Conservation (phyloP, 2,888 invertebrate genomes). For the Leptura quadrifasciata region DNA sequence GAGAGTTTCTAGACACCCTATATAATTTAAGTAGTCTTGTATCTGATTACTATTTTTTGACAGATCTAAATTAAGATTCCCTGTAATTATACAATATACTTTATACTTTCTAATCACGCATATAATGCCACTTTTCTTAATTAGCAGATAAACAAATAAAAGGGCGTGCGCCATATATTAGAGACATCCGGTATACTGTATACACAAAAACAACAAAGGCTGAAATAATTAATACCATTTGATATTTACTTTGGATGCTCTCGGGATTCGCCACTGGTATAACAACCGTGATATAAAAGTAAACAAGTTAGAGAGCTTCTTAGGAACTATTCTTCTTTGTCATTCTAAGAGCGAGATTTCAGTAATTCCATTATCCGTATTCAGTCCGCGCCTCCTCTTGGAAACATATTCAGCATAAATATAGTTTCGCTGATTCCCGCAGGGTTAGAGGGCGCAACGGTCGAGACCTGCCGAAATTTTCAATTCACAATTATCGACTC, state of each 20-base stretch:
- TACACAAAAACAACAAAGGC: background rate
- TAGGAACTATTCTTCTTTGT: slow-evolving; percentile 67
- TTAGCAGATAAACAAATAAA: no score
- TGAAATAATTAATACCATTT: slow-evolving; percentile 1
- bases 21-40: no score
- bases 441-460: slow-evolving; percentile 64
- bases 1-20: no score
- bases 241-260: slow-evolving; percentile 3
- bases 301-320: slow-evolving; percentile 66
- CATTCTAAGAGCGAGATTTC: slow-evolving; percentile 67
- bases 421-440: slow-evolving; percentile 67
- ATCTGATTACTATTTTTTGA: no score
- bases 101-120: no score
- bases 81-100: no score
- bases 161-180: no score
- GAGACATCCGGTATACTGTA: no score
- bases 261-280: slow-evolving; percentile 35
- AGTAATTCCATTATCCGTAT: slow-evolving; percentile 69
- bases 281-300: slow-evolving; percentile 64
- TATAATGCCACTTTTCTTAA: no score
- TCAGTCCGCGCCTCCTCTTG: slow-evolving; percentile 66
- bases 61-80: no score
- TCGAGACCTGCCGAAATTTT: slow-evolving; percentile 69
- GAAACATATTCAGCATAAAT: slow-evolving; percentile 70
- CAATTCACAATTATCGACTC: slow-evolving; percentile 68